Evolutionary conservation across 2,797 vertebrate genomes (phyloP).

Genomic region (Tolypeutes matacus): DNA sequence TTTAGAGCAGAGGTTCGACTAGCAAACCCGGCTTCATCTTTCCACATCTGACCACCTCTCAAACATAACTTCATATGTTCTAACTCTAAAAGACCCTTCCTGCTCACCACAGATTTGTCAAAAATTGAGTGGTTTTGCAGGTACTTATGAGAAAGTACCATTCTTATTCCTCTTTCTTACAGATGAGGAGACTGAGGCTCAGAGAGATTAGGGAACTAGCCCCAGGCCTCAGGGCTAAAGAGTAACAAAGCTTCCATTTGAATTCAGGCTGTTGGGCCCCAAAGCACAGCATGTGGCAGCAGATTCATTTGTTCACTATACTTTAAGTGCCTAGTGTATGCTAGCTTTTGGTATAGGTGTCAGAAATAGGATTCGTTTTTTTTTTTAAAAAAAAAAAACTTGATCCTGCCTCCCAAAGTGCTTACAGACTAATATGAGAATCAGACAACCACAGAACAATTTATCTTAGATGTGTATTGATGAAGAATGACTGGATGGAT

Average conservation of each 20-base stretch:
- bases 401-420: neutral
- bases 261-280: neutral
- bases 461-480: neutral
- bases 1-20: neutral
- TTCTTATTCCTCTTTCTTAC: neutral
- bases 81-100: neutral
- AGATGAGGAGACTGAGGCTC: neutral
- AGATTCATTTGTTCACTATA: neutral
- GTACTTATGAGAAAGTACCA: no score
- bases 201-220: neutral
- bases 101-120: neutral
- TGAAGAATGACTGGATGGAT: neutral
- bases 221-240: neutral
- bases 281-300: neutral
- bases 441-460: neutral
- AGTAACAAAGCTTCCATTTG: neutral
- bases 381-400: no score
- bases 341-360: neutral
- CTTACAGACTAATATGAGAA: neutral
- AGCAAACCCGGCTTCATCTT: neutral
- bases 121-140: neutral
- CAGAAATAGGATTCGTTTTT: neutral
- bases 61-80: neutral
- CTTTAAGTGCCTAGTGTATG: neutral
- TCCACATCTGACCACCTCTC: neutral